Conservation (phyloP, 2,888 invertebrate genomes). For the Adela reaumurella region DNA sequence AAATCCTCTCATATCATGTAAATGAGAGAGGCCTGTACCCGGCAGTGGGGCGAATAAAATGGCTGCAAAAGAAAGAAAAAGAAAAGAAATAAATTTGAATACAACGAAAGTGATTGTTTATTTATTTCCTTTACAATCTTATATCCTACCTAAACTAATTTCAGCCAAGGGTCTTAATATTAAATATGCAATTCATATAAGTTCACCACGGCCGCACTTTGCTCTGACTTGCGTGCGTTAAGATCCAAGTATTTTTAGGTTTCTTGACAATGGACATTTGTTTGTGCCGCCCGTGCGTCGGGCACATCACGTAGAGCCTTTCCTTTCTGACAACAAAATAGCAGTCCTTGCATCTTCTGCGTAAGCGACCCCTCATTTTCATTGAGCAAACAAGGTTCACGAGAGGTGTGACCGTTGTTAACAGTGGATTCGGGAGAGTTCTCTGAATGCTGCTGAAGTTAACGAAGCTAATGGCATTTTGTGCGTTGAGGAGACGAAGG, state of each 20-base stretch:
- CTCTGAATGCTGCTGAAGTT: slow-evolving; percentile 23
- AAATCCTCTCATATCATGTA: no score
- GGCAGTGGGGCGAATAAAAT: no score
- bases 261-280: slow-evolving; percentile 70
- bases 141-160: no score
- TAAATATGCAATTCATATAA: no score
- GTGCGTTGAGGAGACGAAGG: not conserved
- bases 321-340: slow-evolving; percentile 66
- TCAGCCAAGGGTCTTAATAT: no score
- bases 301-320: slow-evolving; percentile 70
- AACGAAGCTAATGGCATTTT: slow-evolving; percentile 11
- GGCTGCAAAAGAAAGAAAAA: no score
- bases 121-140: no score
- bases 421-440: slow-evolving; percentile 17
- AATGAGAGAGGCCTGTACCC: no score
- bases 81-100: no score
- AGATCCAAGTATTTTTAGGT: slow-evolving; percentile 68
- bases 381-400: slow-evolving; percentile 35
- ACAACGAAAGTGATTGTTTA: no score
- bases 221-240: slow-evolving; percentile 72
- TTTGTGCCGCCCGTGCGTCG: slow-evolving; percentile 75
- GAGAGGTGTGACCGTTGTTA: slow-evolving; percentile 23
- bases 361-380: slow-evolving; percentile 67
- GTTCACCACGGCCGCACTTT: slow-evolving; percentile 36
- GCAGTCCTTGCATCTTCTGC: slow-evolving; percentile 75